These are phyloP conservation scores for Cyphomyrmex costatus DNA, from an alignment of 1,140 invertebrate species.

Conservation along the genomic window DNA sequence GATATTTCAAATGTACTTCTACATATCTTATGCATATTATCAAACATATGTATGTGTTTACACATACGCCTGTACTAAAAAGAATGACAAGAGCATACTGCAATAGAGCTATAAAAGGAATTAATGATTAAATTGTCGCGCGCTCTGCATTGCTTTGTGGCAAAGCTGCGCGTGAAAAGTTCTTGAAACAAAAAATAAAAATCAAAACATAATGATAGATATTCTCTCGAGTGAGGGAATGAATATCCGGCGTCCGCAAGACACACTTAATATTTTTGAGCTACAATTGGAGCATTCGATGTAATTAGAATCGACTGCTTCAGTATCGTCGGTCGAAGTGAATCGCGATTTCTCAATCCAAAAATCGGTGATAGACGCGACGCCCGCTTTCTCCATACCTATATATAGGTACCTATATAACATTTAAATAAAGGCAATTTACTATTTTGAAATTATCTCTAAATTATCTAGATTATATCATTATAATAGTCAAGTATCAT, in stretches of 20 bases:
- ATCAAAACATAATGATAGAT: slow-evolving; percentile 5
- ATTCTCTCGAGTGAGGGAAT: slow-evolving; percentile 17
- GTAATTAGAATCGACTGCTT: slow-evolving; percentile 30
- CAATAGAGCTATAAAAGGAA: slow-evolving; percentile 73
- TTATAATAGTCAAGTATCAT: slow-evolving; percentile 10
- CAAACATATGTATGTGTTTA: slow-evolving; percentile 72
- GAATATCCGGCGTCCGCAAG: slow-evolving; percentile 33
- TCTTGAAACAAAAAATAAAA: slow-evolving; percentile 19
- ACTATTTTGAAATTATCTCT: slow-evolving; percentile 2
- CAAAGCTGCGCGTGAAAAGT: slow-evolving; percentile 37
- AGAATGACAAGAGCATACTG: slow-evolving; percentile 76
- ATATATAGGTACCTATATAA: neutral
- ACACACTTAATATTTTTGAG: slow-evolving; percentile 31
- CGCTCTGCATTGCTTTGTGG: slow-evolving; percentile 5
- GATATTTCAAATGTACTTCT: slow-evolving; percentile 74
- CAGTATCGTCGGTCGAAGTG: slow-evolving; percentile 8
- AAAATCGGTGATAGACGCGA: neutral
- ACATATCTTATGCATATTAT: slow-evolving; percentile 73
- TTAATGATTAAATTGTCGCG: slow-evolving; percentile 66
- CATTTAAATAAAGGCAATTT: slow-evolving; percentile 25
- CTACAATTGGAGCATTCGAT: slow-evolving; percentile 6
- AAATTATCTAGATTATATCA: slow-evolving; percentile 1
- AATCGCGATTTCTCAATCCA: slow-evolving; percentile 26
- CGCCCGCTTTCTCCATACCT: neutral
- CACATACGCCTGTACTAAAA: slow-evolving; percentile 61